Conservation (phyloP, 53 echinoderm and acorn worm genomes). For the Glandiceps talaboti region DNA sequence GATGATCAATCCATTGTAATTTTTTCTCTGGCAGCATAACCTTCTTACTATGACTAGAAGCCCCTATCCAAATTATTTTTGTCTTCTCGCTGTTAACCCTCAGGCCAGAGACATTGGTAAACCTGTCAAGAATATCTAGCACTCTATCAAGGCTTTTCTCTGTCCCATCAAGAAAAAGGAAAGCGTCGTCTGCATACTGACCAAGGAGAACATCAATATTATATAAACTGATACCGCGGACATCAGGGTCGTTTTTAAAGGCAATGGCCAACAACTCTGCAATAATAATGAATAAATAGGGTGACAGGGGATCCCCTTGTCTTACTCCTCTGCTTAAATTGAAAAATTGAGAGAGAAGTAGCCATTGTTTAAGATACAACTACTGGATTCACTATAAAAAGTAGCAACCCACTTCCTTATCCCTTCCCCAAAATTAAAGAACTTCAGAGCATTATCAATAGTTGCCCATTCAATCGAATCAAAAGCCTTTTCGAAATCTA, state of each 20-base stretch:
- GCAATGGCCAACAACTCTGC: constrained; percentile 12
- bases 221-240: constrained; percentile 5
- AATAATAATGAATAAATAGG: constrained; percentile 10
- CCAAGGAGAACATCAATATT: not conserved
- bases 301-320: constrained; percentile 33
- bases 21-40: not conserved
- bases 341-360: constrained; percentile 17
- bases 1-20: not conserved
- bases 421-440: too few species aligned
- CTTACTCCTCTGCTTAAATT: constrained; percentile 23
- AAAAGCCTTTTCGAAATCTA: too few species aligned
- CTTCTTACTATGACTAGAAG: not conserved
- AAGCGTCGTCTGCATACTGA: not conserved
- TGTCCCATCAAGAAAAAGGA: not conserved
- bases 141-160: not conserved
- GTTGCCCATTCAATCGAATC: too few species aligned
- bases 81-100: not conserved
- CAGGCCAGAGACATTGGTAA: not conserved
- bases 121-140: not conserved
- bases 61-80: not conserved
- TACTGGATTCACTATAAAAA: constrained; percentile 16
- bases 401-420: constrained; percentile 21
- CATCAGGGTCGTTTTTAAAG: constrained; percentile 8
- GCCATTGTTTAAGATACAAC: constrained; percentile 24
- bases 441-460: too few species aligned